Percentiles rank a stretch among this genome's conserved stretches.
Conservation (phyloP, 2,797 vertebrate genomes). For the Pseudomugil tenellus region DNA sequence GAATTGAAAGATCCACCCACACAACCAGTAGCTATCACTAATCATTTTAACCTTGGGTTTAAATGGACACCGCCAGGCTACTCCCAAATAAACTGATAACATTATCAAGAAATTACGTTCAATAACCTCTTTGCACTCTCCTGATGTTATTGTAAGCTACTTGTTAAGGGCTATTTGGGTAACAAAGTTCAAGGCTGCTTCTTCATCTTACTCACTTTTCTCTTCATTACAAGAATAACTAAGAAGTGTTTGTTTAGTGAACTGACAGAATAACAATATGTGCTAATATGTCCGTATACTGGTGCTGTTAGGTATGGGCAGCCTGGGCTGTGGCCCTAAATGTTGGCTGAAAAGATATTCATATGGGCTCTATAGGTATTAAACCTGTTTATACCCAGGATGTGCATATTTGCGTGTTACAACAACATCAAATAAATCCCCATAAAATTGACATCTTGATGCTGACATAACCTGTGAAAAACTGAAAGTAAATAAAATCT, state of each 20-base stretch:
- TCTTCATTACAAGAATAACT: slow-evolving; percentile 28
- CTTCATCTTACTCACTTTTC: slow-evolving; percentile 38
- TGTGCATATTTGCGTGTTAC: too few relatives aligned
- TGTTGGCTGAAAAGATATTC: neutral
- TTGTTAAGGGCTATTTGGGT: slow-evolving; percentile 40
- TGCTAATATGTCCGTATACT: slow-evolving; percentile 22
- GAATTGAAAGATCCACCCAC: slow-evolving; percentile 9
- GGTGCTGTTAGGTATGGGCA: neutral
- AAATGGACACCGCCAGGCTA: slow-evolving; percentile 35
- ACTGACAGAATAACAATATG: slow-evolving; percentile 9
- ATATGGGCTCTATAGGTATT: too few relatives aligned
- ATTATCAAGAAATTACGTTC: slow-evolving; percentile 54
- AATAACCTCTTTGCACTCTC: slow-evolving; percentile 52
- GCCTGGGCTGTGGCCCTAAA: neutral
- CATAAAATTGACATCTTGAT: too few relatives aligned
- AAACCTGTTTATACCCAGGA: too few relatives aligned
- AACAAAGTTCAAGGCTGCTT: slow-evolving; percentile 72
- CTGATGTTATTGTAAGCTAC: slow-evolving; percentile 44
- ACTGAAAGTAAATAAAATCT: too few relatives aligned
- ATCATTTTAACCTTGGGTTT: slow-evolving; percentile 57
- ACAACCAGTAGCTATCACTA: slow-evolving; percentile 39
- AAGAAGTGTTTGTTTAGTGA: slow-evolving; percentile 7
- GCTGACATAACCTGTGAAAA: too few relatives aligned
- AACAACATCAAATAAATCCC: too few relatives aligned
- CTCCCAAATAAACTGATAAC: slow-evolving; percentile 62